These are phyloP conservation scores for Anas bernieri DNA, from an alignment of 2,797 vertebrate genomes.

Conservation along the genomic window DNA sequence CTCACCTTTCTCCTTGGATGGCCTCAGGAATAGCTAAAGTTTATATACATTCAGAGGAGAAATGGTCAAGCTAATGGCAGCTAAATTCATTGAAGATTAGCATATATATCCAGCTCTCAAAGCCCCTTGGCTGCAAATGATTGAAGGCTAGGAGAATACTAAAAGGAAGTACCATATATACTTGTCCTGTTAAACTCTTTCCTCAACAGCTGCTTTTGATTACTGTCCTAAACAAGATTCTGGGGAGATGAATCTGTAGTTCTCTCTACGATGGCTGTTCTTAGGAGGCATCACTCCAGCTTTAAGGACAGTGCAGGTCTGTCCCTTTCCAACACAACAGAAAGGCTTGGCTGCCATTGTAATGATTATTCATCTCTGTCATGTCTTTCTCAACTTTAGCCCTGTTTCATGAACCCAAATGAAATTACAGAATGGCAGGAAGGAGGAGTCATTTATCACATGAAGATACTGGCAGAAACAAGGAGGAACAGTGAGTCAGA, in stretches of 20 bases:
- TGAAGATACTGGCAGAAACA: neutral
- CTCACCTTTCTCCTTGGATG: neutral
- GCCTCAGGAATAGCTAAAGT: neutral
- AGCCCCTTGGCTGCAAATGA: neutral
- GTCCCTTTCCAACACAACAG: neutral
- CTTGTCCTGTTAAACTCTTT: neutral
- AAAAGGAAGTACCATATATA: neutral
- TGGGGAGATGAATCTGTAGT: neutral
- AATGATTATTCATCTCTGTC: slow-evolving; percentile 30
- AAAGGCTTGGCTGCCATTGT: neutral
- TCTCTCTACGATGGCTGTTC: neutral
- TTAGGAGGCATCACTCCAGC: neutral
- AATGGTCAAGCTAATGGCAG: neutral
- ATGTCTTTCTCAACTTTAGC: neutral
- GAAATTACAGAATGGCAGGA: slow-evolving; percentile 11
- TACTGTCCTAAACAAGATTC: neutral
- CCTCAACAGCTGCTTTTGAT: neutral
- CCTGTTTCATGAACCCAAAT: neutral
- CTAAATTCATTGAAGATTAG: neutral
- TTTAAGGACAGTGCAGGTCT: neutral
- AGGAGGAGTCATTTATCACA: slow-evolving; percentile 35
- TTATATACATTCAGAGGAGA: neutral
- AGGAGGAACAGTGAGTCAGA: neutral
- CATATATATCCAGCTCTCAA: neutral
- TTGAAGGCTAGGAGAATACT: neutral